Evolutionary conservation across 2,888 invertebrate genomes (phyloP).

Genomic region (Melanostoma mellinum): DNA sequence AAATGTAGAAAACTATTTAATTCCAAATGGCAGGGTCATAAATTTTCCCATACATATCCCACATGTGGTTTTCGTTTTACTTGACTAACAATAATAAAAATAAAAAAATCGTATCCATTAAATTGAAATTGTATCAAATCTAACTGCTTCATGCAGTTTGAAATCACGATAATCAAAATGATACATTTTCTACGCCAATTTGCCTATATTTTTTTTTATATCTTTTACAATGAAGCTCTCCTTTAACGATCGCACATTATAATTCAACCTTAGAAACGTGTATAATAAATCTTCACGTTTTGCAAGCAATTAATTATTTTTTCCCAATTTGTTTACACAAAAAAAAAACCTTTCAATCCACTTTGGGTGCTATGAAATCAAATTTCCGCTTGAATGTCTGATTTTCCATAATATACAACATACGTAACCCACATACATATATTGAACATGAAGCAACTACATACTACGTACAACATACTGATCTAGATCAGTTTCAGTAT

Average conservation of each 20-base stretch:
- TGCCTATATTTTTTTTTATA: not conserved
- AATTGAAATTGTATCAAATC: slow-evolving; percentile 16
- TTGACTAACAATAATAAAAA: slow-evolving; percentile 7
- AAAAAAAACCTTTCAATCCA: slow-evolving; percentile 32
- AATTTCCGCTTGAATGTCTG: slow-evolving; percentile 59
- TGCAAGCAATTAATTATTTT: slow-evolving; percentile 46
- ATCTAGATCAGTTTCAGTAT: slow-evolving; percentile 9
- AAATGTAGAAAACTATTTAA: not conserved
- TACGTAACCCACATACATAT: slow-evolving; percentile 19
- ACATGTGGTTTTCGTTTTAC: slow-evolving; percentile 28
- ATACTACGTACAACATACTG: slow-evolving; percentile 6
- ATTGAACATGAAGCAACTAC: slow-evolving; percentile 26
- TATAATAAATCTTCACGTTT: slow-evolving; percentile 34
- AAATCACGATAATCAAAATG: slow-evolving; percentile 22
- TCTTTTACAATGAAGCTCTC: not conserved
- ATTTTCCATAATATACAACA: slow-evolving; percentile 2
- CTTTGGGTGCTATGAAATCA: slow-evolving; percentile 33
- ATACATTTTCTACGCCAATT: slow-evolving; percentile 8
- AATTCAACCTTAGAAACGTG: slow-evolving; percentile 14
- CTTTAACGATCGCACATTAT: slow-evolving; percentile 26
- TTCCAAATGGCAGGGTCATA: slow-evolving; percentile 26
- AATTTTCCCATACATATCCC: slow-evolving; percentile 40
- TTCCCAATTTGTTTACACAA: slow-evolving; percentile 33
- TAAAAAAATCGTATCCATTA: slow-evolving; percentile 44
- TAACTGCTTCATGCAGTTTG: not conserved